phyloP scores from a whole-genome alignment of 2,888 invertebrate genomes.

The Drosophila anomalata region DNA sequence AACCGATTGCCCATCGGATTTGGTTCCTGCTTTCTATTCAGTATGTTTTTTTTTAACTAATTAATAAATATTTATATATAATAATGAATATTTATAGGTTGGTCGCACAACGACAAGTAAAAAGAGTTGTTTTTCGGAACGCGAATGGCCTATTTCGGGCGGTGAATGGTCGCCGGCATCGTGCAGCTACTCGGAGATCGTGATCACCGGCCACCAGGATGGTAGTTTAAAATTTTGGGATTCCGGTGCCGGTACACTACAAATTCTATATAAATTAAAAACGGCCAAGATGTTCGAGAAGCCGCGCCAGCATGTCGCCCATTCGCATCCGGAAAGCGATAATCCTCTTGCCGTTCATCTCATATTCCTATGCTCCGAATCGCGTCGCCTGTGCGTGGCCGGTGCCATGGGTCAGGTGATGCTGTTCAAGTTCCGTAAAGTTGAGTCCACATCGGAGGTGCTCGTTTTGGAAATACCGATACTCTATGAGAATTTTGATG shows the following conservation, averaged over 20 bases:
- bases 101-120: conserved; percentile 89
- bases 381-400: conserved; percentile 93
- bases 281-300: conserved; percentile 91
- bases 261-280: conserved; percentile 98
- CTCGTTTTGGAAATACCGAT: conserved; percentile 94
- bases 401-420: conserved; percentile 97
- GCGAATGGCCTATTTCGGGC: conserved; percentile 98
- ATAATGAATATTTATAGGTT: conserved; percentile 82
- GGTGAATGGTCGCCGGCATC: conserved; percentile 98
- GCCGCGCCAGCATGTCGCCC: conserved; percentile 85
- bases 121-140: conserved; percentile 94
- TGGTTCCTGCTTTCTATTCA: conserved; percentile 99
- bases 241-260: conserved; percentile 97
- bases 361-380: conserved; percentile 96
- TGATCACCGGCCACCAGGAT: conserved; percentile 99
- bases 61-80: not conserved
- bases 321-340: conserved; percentile 87
- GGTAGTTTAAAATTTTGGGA: conserved; percentile 99
- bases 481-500: conserved; percentile 92
- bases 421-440: conserved; percentile 97
- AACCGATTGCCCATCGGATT: conserved; percentile 98
- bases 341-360: conserved; percentile 96
- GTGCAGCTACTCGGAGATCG: conserved; percentile 98
- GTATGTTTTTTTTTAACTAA: conserved; percentile 81
- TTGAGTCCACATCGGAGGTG: conserved; percentile 92